These are phyloP conservation scores for Corythornis cristatus DNA, from an alignment of 2,113 vertebrate species.

Conservation along the genomic window DNA sequence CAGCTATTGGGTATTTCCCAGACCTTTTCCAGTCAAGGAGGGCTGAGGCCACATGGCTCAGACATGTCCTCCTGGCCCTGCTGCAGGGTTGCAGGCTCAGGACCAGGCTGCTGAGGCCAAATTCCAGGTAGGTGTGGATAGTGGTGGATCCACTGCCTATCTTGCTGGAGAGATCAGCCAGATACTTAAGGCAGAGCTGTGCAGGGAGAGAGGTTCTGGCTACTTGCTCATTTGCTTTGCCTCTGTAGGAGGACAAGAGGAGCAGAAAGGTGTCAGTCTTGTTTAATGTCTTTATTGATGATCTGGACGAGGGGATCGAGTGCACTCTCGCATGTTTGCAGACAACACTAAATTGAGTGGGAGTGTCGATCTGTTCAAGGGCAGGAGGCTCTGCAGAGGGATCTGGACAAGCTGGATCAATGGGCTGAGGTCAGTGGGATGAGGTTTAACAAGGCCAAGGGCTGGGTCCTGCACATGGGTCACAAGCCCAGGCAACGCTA, in stretches of 20 bases:
- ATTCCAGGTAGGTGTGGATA: background rate
- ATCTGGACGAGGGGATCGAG: no score
- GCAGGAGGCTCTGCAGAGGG: no score
- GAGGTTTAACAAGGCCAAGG: no score
- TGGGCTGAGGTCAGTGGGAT: no score
- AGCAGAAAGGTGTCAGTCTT: background rate
- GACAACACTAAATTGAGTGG: no score
- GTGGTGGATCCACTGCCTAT: background rate
- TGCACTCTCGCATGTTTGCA: no score
- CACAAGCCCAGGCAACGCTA: no score
- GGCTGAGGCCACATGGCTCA: accelerated
- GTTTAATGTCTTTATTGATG: no score
- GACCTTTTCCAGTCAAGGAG: background rate
- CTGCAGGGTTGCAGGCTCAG: background rate
- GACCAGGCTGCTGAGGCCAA: background rate
- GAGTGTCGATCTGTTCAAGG: no score
- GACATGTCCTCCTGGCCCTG: background rate
- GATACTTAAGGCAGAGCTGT: accelerated
- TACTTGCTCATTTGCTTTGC: background rate
- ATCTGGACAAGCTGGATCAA: no score
- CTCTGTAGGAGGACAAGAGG: background rate
- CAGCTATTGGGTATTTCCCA: background rate
- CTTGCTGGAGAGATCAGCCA: background rate
- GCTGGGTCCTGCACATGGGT: no score
- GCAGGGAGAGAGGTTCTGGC: background rate